phyloP scores from a whole-genome alignment of 2,797 vertebrate genomes.

The Monodelphis domestica region DNA sequence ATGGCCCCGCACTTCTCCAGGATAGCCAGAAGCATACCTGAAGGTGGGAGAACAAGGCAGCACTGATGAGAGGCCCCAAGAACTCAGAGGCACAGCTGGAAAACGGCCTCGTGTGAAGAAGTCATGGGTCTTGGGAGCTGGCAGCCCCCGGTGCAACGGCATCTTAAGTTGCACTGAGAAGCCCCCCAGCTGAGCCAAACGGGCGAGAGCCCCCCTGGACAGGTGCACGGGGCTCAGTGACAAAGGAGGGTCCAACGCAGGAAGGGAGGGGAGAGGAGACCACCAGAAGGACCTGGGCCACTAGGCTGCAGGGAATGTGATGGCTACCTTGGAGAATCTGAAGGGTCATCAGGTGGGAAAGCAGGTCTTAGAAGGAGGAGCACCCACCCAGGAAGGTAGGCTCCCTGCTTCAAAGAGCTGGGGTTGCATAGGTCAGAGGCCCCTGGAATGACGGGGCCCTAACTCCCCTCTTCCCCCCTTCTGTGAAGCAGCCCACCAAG shows the following conservation, averaged over 20 bases:
- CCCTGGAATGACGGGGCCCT: neutral
- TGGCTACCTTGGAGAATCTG: too few species aligned
- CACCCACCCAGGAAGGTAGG: too few species aligned
- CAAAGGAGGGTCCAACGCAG: neutral
- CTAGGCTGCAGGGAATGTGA: too few species aligned
- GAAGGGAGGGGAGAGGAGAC: neutral
- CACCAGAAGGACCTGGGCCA: too few species aligned
- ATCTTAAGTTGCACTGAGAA: neutral
- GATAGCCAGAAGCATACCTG: slow-evolving; percentile 97
- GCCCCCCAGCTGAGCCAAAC: neutral
- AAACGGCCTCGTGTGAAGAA: too few species aligned
- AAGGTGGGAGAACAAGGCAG: neutral
- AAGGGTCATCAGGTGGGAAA: neutral
- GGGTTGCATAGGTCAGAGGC: too few species aligned
- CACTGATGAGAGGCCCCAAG: neutral
- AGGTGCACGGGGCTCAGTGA: neutral
- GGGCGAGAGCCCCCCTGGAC: too few species aligned
- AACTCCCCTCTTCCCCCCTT: too few species aligned
- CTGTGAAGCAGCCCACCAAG: too few species aligned
- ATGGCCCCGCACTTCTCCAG: slow-evolving; percentile 98
- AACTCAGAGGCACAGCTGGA: too few species aligned
- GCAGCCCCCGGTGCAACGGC: neutral
- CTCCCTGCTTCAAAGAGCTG: too few species aligned
- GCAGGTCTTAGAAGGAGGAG: neutral
- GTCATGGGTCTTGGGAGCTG: too few species aligned